Conservation (phyloP, 2,113 vertebrate genomes). For the Siniperca chuatsi region DNA sequence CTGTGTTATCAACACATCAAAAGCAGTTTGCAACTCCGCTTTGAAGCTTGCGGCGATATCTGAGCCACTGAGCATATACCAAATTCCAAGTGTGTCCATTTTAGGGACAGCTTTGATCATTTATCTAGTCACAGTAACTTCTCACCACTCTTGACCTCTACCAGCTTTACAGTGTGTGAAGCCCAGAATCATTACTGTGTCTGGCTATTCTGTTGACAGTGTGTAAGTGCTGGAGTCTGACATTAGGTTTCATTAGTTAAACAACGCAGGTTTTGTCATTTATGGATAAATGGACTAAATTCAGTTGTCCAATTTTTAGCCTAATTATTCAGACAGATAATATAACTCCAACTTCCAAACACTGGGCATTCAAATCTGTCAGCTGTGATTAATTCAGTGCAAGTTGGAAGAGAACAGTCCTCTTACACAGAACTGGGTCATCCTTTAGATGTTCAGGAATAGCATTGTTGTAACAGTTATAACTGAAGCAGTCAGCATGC, state of each 20-base stretch:
- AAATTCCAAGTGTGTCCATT: not conserved
- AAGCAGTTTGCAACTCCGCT: not conserved
- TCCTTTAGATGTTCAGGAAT: conserved; percentile 75
- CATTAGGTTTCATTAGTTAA: not conserved
- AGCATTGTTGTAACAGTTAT: conserved; percentile 68
- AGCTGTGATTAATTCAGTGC: conserved; percentile 69
- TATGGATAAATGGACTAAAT: not conserved
- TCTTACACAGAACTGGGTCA: conserved; percentile 73
- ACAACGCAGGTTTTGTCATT: not conserved
- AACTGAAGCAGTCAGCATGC: conserved; percentile 69
- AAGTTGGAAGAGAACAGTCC: conserved; percentile 61
- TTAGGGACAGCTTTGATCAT: not conserved
- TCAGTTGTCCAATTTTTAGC: conserved; percentile 14
- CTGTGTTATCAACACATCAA: not conserved
- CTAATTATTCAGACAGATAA: conserved; percentile 43
- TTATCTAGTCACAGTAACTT: not conserved
- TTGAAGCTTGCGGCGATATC: not conserved
- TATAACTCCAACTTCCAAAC: conserved; percentile 53
- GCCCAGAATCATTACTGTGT: not conserved
- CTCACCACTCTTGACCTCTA: not conserved
- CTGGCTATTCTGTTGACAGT: not conserved
- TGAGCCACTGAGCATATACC: not conserved
- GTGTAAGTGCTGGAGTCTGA: not conserved
- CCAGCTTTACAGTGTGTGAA: not conserved
- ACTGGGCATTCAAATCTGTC: conserved; percentile 61